Evolutionary conservation across 2,888 invertebrate genomes (phyloP).

Genomic region (Polietes domitor): DNA sequence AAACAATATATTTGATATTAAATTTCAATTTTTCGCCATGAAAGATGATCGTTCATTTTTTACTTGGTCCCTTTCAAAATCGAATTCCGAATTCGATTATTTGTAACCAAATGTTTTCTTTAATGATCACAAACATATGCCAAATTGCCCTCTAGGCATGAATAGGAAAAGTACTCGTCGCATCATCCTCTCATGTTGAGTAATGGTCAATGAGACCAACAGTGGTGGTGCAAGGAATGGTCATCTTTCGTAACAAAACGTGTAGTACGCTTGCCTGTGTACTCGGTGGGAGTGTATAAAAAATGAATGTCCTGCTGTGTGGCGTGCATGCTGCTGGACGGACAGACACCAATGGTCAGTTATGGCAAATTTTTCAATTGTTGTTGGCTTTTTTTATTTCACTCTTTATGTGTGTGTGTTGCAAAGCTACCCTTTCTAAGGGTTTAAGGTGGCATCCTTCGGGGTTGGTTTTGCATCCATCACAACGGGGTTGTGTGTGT

Average conservation of each 20-base stretch:
- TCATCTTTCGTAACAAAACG: not conserved
- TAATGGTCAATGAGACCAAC: not conserved
- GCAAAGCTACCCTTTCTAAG: slow-evolving; percentile 52
- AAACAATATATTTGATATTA: too few relatives aligned
- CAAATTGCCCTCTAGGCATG: too few relatives aligned
- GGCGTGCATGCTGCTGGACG: slow-evolving; percentile 9
- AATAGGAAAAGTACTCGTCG: not conserved
- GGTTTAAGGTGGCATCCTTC: slow-evolving; percentile 46
- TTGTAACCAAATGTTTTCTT: not conserved
- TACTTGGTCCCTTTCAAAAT: too few relatives aligned
- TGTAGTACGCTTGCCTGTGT: too few relatives aligned
- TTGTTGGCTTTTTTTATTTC: not conserved
- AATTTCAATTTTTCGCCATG: too few relatives aligned
- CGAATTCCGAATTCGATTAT: not conserved
- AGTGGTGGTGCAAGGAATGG: not conserved
- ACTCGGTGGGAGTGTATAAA: not conserved
- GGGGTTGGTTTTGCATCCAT: slow-evolving; percentile 58
- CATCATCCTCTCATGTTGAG: not conserved
- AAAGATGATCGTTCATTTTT: not conserved
- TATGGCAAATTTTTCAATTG: slow-evolving; percentile 17
- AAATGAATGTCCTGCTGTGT: slow-evolving; percentile 62
- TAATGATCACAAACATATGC: slow-evolving; percentile 21
- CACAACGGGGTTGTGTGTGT: too few relatives aligned
- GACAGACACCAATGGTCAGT: not conserved
- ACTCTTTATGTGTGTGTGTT: not conserved